Conservation (phyloP, 2,113 vertebrate species). For the Lophura nycthemera region DNA sequence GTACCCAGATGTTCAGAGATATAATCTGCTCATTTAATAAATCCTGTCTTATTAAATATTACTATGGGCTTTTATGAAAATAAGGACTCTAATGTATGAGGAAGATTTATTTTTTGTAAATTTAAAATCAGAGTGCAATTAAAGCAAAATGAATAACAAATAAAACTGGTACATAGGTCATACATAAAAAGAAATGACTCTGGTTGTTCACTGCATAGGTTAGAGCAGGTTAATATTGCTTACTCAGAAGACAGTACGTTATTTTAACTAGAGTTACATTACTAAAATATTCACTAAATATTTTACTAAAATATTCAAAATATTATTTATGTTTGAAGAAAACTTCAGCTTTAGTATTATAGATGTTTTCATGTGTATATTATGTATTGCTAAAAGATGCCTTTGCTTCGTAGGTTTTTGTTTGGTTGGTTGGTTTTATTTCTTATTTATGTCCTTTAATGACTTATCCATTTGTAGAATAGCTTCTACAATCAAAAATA, state of each 20-base stretch:
- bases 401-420: background rate
- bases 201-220: background rate
- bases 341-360: background rate
- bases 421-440: accelerated
- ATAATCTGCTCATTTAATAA: background rate
- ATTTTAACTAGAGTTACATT: background rate
- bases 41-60: background rate
- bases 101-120: background rate
- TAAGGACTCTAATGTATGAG: background rate
- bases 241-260: background rate
- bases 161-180: background rate
- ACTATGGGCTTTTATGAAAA: background rate
- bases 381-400: background rate
- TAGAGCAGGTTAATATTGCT: background rate
- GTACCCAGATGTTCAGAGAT: background rate
- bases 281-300: background rate
- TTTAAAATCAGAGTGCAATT: background rate
- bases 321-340: background rate
- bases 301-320: too few species aligned
- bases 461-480: background rate
- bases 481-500: background rate
- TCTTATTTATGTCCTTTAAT: too few species aligned
- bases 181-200: background rate
- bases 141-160: background rate
- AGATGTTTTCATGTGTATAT: background rate